Evolutionary conservation across 92 coral and sea anemone species (phyloP).

Genomic region (Actinostola sp.): DNA sequence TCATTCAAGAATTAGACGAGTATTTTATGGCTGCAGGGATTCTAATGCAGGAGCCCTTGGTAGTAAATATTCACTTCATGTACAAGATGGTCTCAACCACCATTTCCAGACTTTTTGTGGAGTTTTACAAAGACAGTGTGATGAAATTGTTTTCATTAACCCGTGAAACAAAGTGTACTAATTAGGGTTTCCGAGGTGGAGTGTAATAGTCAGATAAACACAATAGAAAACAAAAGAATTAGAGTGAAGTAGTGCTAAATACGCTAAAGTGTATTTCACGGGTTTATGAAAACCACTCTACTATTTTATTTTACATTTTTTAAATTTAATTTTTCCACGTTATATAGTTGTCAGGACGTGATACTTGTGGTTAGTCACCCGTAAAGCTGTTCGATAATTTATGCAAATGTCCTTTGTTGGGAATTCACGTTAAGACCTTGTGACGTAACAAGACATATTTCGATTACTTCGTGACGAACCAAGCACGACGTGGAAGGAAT

Average conservation of each 20-base stretch:
- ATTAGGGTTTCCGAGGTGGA: too few relatives aligned
- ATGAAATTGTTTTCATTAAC: constrained; percentile 4
- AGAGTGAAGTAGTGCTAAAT: too few relatives aligned
- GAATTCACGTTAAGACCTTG: neutral
- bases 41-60: constrained; percentile 76
- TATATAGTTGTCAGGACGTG: neutral
- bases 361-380: constrained; percentile 9
- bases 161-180: neutral
- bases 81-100: constrained; percentile 83
- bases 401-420: constrained; percentile 13
- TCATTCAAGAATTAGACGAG: constrained; percentile 91
- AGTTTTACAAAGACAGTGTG: constrained; percentile 69
- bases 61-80: constrained; percentile 79
- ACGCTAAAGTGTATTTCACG: too few relatives aligned
- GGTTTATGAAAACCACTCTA: too few relatives aligned
- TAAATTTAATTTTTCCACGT: neutral
- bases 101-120: constrained; percentile 90
- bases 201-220: too few relatives aligned
- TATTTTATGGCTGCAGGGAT: constrained; percentile 76
- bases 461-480: constrained; percentile 4
- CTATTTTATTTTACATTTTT: neutral
- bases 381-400: constrained; percentile 16
- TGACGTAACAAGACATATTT: constrained; percentile 31
- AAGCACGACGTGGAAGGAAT: neutral
- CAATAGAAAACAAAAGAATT: too few relatives aligned